phyloP scores from a whole-genome alignment of 2,797 vertebrate species.

The Acanthurus lineatus region DNA sequence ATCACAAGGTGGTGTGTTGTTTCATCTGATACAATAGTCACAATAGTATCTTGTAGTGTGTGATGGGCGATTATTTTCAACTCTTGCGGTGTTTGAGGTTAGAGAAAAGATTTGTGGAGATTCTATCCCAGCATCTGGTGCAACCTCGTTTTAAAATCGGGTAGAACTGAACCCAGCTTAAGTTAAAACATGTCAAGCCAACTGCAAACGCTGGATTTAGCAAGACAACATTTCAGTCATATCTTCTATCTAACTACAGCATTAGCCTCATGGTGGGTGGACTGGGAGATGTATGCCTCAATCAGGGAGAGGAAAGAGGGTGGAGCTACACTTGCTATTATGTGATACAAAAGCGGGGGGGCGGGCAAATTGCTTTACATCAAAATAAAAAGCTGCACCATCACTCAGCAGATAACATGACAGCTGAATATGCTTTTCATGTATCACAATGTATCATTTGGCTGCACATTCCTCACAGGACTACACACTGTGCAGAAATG shows the following conservation, averaged over 20 bases:
- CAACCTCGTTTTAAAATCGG: too few species aligned
- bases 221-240: conserved; percentile 17
- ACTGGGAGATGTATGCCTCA: conserved; percentile 43
- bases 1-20: too few species aligned
- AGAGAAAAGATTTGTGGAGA: too few species aligned
- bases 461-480: conserved; percentile 36
- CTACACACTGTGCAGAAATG: conserved; percentile 36
- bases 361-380: conserved; percentile 38
- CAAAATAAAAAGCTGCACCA: conserved; percentile 40
- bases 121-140: too few species aligned
- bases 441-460: conserved; percentile 11
- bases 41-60: too few species aligned
- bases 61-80: too few species aligned
- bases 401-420: conserved; percentile 46
- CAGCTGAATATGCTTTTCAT: conserved; percentile 39
- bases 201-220: conserved; percentile 26
- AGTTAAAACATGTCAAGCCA: conserved; percentile 14
- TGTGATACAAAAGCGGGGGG: conserved; percentile 10
- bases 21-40: too few species aligned
- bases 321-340: conserved; percentile 18
- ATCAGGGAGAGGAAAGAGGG: conserved; percentile 24
- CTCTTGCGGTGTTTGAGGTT: too few species aligned
- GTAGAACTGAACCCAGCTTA: not conserved
- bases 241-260: conserved; percentile 23
- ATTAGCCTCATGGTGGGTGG: conserved; percentile 16